These are phyloP conservation scores for Tigriopus californicus DNA, from an alignment of 2,888 invertebrate species.

Conservation along the genomic window DNA sequence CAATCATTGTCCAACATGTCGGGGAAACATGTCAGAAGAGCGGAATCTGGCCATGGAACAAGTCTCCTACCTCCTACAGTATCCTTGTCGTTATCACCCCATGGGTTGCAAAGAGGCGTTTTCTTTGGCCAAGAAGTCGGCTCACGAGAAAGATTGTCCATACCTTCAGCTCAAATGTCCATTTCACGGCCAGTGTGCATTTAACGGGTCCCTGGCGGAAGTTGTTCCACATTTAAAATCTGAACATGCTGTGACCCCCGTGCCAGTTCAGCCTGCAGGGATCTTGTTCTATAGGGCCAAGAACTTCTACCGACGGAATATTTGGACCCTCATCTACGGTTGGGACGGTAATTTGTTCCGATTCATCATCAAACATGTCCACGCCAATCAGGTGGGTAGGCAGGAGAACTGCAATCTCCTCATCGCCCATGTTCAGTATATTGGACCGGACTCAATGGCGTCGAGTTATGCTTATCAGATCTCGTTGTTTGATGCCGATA, in stretches of 20 bases:
- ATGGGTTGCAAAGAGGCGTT: conserved; percentile 13
- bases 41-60: conserved; percentile 15
- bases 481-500: conserved; percentile 14
- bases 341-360: conserved; percentile 14
- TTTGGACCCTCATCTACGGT: conserved; percentile 13
- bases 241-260: conserved; percentile 14
- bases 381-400: conserved; percentile 3
- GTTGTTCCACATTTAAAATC: conserved; percentile 12
- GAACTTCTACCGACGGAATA: conserved; percentile 10
- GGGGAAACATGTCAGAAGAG: conserved; percentile 7
- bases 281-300: conserved; percentile 14
- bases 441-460: conserved; percentile 15
- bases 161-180: conserved; percentile 16
- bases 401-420: conserved; percentile 13
- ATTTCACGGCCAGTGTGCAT: conserved; percentile 15
- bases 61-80: conserved; percentile 9
- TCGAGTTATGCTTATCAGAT: conserved; percentile 15
- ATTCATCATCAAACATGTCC: conserved; percentile 15
- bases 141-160: conserved; percentile 11
- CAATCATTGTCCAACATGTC: conserved; percentile 14
- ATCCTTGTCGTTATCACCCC: conserved; percentile 14
- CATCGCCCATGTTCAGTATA: conserved; percentile 14
- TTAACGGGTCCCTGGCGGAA: conserved; percentile 9
- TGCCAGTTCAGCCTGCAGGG: conserved; percentile 15
- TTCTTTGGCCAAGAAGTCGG: not conserved